Conservation (phyloP, 2,888 invertebrate genomes). For the Coecobrya sp. region DNA sequence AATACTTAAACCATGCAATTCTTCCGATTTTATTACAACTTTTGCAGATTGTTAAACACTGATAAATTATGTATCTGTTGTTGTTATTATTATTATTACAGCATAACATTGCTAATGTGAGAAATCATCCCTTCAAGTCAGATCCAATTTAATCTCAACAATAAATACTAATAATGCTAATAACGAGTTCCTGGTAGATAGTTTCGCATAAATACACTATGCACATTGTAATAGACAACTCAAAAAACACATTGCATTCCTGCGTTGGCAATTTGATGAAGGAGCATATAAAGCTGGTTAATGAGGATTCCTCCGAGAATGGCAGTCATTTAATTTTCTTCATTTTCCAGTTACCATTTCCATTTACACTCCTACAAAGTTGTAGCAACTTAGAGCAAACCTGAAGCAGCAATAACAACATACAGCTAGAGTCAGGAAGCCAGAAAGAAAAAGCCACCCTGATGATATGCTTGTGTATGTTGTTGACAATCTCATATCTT, state of each 20-base stretch:
- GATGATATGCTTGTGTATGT: background rate
- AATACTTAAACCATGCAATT: conserved; percentile 47
- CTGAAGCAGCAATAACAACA: too few species aligned
- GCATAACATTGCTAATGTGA: background rate
- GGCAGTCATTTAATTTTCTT: conserved; percentile 23
- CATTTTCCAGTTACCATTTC: conserved; percentile 14
- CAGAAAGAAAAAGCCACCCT: conserved; percentile 19
- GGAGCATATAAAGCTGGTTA: conserved; percentile 49
- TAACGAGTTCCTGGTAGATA: conserved; percentile 12
- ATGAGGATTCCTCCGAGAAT: conserved; percentile 25
- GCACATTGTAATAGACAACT: too few species aligned
- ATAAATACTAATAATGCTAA: background rate
- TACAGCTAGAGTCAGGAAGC: too few species aligned
- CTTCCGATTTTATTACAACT: conserved; percentile 50
- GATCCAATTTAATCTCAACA: conserved; percentile 53
- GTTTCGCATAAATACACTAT: conserved; percentile 57
- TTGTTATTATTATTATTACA: background rate
- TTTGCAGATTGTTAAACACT: conserved; percentile 64
- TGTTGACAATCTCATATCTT: too few species aligned
- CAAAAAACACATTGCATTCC: too few species aligned
- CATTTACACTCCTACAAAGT: too few species aligned
- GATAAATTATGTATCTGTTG: too few species aligned
- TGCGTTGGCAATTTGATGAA: too few species aligned
- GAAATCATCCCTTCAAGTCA: conserved; percentile 48
- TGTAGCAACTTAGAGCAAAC: too few species aligned